Conservation (phyloP, 1,140 invertebrate species). For the Pachyrhynchus sulphureomaculatus region DNA sequence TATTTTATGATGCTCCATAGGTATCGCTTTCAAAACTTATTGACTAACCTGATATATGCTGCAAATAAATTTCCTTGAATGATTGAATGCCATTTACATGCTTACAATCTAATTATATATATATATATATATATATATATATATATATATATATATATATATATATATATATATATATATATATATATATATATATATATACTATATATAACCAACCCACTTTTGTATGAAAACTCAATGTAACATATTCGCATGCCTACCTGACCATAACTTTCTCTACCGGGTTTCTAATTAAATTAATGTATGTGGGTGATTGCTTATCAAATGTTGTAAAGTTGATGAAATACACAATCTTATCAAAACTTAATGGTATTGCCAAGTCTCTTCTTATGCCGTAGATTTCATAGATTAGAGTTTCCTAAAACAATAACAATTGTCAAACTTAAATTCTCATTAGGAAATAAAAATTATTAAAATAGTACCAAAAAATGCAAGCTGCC, state of each 20-base stretch:
- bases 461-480: neutral
- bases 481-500: neutral
- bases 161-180: no score
- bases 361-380: conserved; percentile 61
- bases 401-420: conserved; percentile 60
- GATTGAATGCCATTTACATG: no score
- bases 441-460: neutral
- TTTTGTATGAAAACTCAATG: no score
- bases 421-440: conserved; percentile 32
- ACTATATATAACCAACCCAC: no score
- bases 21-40: no score
- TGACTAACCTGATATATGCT: no score
- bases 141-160: no score
- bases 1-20: no score
- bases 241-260: conserved; percentile 40
- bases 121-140: no score
- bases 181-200: no score
- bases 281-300: conserved; percentile 68
- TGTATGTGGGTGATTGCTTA: conserved; percentile 62
- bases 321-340: conserved; percentile 64
- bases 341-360: conserved; percentile 66
- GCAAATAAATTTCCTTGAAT: no score
- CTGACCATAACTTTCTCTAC: conserved; percentile 52
- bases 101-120: no score
- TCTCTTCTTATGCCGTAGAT: conserved; percentile 57